Conservation (phyloP, 2,888 invertebrate genomes). For the Toxonevra muliebris region DNA sequence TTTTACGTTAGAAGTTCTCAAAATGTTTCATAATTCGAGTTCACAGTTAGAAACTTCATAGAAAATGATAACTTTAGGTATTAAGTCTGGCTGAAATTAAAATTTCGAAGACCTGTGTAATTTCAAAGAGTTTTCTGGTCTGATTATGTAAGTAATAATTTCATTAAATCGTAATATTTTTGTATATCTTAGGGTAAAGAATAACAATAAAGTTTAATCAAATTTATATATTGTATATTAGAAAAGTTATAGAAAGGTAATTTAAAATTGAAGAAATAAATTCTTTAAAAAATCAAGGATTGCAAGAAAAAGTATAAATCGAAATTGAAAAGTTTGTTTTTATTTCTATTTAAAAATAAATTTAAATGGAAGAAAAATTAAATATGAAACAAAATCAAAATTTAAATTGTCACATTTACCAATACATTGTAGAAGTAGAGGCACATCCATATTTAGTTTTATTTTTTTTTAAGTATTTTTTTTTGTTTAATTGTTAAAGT, state of each 20-base stretch:
- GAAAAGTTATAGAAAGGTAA: neutral
- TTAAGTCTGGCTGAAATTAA: too few relatives aligned
- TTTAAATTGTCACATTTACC: slow-evolving; percentile 64
- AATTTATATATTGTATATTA: neutral
- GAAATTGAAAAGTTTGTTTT: neutral
- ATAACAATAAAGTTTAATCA: neutral
- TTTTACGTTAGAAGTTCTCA: too few relatives aligned
- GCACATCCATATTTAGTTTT: slow-evolving; percentile 47
- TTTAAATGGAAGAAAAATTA: neutral
- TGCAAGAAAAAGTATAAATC: neutral
- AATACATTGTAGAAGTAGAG: slow-evolving; percentile 48
- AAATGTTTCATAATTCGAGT: too few relatives aligned
- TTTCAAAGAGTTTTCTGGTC: too few relatives aligned
- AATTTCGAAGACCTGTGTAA: too few relatives aligned
- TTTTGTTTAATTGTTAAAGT: slow-evolving; percentile 4
- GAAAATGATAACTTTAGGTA: too few relatives aligned
- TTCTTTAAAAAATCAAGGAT: neutral
- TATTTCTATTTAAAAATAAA: neutral
- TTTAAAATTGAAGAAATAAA: neutral
- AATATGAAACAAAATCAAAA: neutral
- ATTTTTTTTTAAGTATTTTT: too few relatives aligned
- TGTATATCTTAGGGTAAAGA: neutral
- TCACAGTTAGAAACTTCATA: too few relatives aligned
- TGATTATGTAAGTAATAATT: too few relatives aligned
- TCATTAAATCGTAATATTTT: too few relatives aligned